phyloP scores from a whole-genome alignment of 1,140 invertebrate species.

The Anadara kagoshimensis region DNA sequence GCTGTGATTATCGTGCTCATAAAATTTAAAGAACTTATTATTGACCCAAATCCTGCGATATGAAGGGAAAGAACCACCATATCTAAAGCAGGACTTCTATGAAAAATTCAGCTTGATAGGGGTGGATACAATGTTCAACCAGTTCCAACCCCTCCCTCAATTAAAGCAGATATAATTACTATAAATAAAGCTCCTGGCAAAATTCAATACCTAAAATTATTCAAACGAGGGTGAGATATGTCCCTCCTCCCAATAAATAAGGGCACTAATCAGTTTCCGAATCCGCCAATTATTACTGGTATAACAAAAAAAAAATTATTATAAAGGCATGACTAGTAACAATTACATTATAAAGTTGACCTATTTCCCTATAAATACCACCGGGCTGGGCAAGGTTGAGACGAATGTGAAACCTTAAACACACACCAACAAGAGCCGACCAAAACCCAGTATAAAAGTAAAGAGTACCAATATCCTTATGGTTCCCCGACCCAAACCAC shows the following conservation, averaged over 20 bases:
- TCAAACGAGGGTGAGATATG: slow-evolving; percentile 85
- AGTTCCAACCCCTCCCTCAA: slow-evolving; percentile 79
- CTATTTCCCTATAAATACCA: slow-evolving; percentile 78
- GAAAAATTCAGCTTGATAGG: slow-evolving; percentile 77
- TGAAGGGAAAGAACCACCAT: slow-evolving; percentile 82
- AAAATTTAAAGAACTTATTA: slow-evolving; percentile 82
- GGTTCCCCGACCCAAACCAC: slow-evolving; percentile 82
- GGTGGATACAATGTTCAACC: slow-evolving; percentile 83
- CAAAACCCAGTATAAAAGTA: slow-evolving; percentile 84
- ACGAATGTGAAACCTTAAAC: slow-evolving; percentile 81
- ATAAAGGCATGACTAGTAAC: slow-evolving; percentile 84
- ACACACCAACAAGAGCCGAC: slow-evolving; percentile 80
- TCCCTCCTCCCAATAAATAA: slow-evolving; percentile 83
- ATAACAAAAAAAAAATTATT: slow-evolving; percentile 89
- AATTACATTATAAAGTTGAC: slow-evolving; percentile 83
- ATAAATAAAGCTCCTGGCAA: slow-evolving; percentile 79
- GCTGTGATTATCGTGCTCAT: slow-evolving; percentile 74
- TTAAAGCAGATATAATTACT: slow-evolving; percentile 77
- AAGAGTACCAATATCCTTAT: slow-evolving; percentile 85
- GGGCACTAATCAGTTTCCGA: slow-evolving; percentile 86
- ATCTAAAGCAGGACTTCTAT: slow-evolving; percentile 80
- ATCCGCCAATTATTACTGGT: slow-evolving; percentile 85
- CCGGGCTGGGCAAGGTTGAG: slow-evolving; percentile 80
- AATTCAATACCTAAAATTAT: slow-evolving; percentile 87
- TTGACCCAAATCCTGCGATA: slow-evolving; percentile 81